Conservation (phyloP, 2,888 invertebrate genomes). For the Papilio demoleus region DNA sequence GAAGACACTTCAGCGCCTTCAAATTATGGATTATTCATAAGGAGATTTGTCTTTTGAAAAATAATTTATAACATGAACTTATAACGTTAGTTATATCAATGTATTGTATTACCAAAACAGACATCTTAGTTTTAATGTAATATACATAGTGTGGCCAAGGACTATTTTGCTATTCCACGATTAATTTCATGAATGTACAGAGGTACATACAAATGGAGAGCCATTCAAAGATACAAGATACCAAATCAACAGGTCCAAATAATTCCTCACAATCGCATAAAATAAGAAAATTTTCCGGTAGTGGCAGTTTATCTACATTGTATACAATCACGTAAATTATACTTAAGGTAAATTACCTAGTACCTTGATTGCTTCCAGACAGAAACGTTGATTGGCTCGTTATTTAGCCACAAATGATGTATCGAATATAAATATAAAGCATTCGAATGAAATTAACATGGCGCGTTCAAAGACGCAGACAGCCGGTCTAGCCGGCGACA, state of each 20-base stretch:
- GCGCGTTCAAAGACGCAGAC: constrained; percentile 63
- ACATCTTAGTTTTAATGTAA: background rate
- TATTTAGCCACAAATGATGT: constrained; percentile 40
- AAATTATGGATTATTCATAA: no score
- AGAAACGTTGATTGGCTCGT: constrained; percentile 1
- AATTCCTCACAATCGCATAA: background rate
- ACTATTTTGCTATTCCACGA: background rate
- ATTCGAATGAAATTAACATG: constrained; percentile 56
- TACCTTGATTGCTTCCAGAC: background rate
- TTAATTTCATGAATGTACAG: background rate
- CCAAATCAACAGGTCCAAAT: background rate
- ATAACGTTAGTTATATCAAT: no score
- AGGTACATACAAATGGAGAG: no score
- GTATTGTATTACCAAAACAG: no score
- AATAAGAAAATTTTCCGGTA: no score
- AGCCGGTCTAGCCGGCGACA: constrained; percentile 72
- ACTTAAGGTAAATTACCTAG: background rate
- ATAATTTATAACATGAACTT: no score
- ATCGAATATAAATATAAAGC: constrained; percentile 50
- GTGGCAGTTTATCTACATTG: background rate
- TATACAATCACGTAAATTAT: background rate
- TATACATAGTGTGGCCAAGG: background rate
- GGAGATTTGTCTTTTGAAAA: no score
- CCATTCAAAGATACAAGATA: background rate
- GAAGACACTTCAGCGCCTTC: no score